Conservation (phyloP, 2,797 vertebrate genomes). For the Enteromius argenteus region DNA sequence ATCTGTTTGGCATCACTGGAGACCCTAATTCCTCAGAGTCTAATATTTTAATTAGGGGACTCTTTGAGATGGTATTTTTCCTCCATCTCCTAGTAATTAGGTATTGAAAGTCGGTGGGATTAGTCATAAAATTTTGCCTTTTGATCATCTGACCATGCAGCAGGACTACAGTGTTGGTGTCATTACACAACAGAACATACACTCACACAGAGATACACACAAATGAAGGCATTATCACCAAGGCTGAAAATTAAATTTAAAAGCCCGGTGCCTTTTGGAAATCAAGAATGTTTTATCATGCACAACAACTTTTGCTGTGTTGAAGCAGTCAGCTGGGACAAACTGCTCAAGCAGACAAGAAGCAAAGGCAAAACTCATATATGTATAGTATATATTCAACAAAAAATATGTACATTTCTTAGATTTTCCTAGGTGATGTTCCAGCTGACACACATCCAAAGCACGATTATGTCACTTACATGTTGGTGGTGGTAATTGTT, state of each 20-base stretch:
- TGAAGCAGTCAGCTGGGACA: constrained; percentile 38
- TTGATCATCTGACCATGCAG: background rate
- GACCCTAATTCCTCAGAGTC: constrained; percentile 2
- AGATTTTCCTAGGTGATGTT: background rate
- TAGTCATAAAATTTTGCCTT: constrained; percentile 5
- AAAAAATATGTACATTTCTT: background rate
- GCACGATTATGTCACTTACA: constrained; percentile 74
- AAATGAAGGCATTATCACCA: constrained; percentile 24
- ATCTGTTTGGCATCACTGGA: constrained; percentile 30
- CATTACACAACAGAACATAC: constrained; percentile 24
- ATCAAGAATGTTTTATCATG: constrained; percentile 61
- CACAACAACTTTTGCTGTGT: background rate
- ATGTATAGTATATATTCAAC: background rate
- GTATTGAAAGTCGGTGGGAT: constrained; percentile 12
- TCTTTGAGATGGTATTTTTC: constrained; percentile 2
- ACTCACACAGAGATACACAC: constrained; percentile 27
- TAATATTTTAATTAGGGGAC: constrained; percentile 47
- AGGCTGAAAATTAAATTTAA: constrained; percentile 24
- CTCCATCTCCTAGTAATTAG: constrained; percentile 22
- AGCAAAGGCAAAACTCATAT: background rate
- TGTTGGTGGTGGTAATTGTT: constrained; percentile 85
- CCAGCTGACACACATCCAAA: constrained; percentile 15
- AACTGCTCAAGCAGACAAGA: background rate
- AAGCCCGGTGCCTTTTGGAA: constrained; percentile 16
- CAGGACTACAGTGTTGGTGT: background rate